Percentiles rank a stretch among this genome's conserved stretches.
Evolutionary conservation across 2,888 invertebrate species (phyloP).

Genomic region (Aphodius granarius): DNA sequence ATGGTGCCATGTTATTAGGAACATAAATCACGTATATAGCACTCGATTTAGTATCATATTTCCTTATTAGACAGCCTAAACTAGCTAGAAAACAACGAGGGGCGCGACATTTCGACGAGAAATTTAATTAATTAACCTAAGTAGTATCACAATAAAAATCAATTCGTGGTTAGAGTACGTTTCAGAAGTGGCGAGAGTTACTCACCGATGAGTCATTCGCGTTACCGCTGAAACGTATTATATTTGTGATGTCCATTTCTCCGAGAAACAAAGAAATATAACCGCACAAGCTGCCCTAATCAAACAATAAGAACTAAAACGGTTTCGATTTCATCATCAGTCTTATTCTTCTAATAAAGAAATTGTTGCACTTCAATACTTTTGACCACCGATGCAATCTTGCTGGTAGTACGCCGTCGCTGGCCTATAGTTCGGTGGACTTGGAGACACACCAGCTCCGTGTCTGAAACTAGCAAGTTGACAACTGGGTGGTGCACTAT

Average conservation of each 20-base stretch:
- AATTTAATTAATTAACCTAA: constrained; percentile 10
- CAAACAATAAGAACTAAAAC: constrained; percentile 2
- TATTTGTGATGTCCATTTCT: background rate
- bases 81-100: background rate
- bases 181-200: no score
- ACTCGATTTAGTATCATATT: constrained; percentile 11
- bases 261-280: background rate
- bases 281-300: constrained; percentile 1
- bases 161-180: no score
- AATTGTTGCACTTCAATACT: constrained; percentile 44
- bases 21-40: constrained; percentile 11
- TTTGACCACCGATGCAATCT: constrained; percentile 59
- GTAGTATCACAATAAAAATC: constrained; percentile 16
- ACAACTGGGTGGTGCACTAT: constrained; percentile 53
- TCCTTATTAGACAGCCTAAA: background rate
- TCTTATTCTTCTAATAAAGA: constrained; percentile 26
- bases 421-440: constrained; percentile 57
- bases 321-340: constrained; percentile 2
- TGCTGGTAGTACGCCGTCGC: constrained; percentile 62
- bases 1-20: constrained; percentile 15
- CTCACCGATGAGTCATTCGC: no score
- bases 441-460: constrained; percentile 57
- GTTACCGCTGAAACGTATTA: no score
- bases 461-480: constrained; percentile 53
- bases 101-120: background rate